Evolutionary conservation across 1,140 invertebrate species (phyloP).

Genomic region (Venturia canescens): DNA sequence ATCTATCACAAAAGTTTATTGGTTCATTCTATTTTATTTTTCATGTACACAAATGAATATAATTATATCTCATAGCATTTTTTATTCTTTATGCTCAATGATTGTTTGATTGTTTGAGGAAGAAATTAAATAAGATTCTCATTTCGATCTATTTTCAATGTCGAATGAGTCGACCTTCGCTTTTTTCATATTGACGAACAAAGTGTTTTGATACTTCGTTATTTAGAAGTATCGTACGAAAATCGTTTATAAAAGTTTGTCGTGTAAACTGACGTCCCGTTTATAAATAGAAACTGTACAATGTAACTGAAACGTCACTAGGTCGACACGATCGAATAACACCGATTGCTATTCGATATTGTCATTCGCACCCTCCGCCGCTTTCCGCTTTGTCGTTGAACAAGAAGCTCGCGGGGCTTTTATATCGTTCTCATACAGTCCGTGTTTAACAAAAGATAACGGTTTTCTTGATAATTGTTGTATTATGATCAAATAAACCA

Average conservation of each 20-base stretch:
- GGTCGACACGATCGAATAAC: slow-evolving; percentile 17
- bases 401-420: neutral
- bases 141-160: no score
- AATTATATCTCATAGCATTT: no score
- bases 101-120: no score
- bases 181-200: no score
- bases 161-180: no score
- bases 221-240: neutral
- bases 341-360: slow-evolving; percentile 19
- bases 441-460: neutral
- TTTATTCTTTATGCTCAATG: no score
- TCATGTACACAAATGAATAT: no score
- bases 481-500: no score
- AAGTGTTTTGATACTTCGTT: neutral
- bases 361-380: slow-evolving; percentile 8
- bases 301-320: slow-evolving; percentile 1
- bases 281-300: slow-evolving; percentile 3
- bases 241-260: neutral
- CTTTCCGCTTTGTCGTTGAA: slow-evolving; percentile 3
- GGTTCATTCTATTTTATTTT: neutral
- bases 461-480: neutral
- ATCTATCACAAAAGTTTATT: neutral
- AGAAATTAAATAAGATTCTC: no score
- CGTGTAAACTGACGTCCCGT: neutral
- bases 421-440: neutral